A percentile compares a stretch with the other conserved stretches of the same genome.
Evolutionary conservation across 2,888 invertebrate genomes (phyloP).

Genomic region (Pemphredon lugubris): DNA sequence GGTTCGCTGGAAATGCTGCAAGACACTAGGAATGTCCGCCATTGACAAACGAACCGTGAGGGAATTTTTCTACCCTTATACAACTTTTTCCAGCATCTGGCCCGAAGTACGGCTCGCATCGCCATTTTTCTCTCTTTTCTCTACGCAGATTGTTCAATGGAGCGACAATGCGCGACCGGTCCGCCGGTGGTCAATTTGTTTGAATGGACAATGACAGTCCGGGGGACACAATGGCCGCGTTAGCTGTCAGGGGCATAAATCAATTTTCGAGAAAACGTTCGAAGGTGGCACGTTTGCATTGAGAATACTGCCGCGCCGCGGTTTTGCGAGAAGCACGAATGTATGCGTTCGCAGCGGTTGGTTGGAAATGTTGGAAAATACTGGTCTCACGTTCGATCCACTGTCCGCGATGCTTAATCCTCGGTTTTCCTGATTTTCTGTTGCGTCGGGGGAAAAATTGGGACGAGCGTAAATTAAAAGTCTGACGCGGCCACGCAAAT

Average conservation of each 20-base stretch:
- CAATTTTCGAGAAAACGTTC: slow-evolving; percentile 68
- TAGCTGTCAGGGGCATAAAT: slow-evolving; percentile 71
- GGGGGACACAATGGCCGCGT: slow-evolving; percentile 56
- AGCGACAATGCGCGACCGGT: slow-evolving; percentile 65
- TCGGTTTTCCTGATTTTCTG: background rate
- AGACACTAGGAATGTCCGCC: slow-evolving; percentile 6
- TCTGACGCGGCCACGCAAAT: too few relatives aligned
- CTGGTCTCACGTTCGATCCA: background rate
- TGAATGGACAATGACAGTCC: slow-evolving; percentile 71
- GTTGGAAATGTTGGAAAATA: background rate
- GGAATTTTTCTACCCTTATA: slow-evolving; percentile 20
- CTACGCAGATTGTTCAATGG: slow-evolving; percentile 69
- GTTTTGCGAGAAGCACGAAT: background rate
- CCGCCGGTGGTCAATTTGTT: slow-evolving; percentile 75
- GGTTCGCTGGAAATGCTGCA: background rate
- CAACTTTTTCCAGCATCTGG: slow-evolving; percentile 60
- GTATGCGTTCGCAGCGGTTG: background rate
- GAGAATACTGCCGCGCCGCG: slow-evolving; percentile 29
- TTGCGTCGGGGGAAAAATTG: background rate
- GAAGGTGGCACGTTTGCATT: slow-evolving; percentile 54
- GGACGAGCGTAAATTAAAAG: too few relatives aligned
- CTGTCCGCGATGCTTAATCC: too few relatives aligned
- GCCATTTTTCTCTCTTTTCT: slow-evolving; percentile 66
- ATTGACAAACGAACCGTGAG: slow-evolving; percentile 24
- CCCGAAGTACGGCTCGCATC: slow-evolving; percentile 27